Evolutionary conservation across 2,113 vertebrate genomes (phyloP).

Genomic region (Lipophrys pholis): DNA sequence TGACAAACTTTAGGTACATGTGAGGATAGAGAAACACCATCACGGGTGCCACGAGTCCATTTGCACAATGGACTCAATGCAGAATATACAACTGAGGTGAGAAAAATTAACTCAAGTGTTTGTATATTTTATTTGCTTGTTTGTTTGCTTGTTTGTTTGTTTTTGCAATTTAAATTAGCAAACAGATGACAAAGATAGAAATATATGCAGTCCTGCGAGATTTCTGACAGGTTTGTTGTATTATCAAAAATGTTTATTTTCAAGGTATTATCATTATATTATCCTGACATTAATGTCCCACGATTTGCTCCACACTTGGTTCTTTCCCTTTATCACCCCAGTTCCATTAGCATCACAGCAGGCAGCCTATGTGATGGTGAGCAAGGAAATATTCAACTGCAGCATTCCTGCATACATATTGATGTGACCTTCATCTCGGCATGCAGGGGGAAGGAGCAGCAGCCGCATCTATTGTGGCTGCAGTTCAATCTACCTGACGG

Average conservation of each 20-base stretch:
- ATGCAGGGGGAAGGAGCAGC: constrained; percentile 1
- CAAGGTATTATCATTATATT: not conserved
- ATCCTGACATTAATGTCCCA: not conserved
- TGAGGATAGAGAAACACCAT: no score
- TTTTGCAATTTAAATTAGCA: no score
- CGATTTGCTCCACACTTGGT: not conserved
- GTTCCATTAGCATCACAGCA: not conserved
- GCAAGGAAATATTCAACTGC: constrained; percentile 2
- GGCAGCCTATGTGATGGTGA: not conserved
- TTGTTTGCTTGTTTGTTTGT: no score
- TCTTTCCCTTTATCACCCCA: not conserved
- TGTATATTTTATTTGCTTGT: no score
- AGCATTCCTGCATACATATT: constrained; percentile 21
- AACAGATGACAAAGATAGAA: no score
- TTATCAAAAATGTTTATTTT: not conserved
- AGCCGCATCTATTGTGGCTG: constrained; percentile 10
- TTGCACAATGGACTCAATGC: no score
- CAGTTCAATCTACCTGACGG: constrained; percentile 25
- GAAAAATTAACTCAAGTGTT: no score
- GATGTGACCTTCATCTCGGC: constrained; percentile 33
- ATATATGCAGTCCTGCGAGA: not conserved
- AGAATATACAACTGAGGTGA: no score
- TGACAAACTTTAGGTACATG: no score
- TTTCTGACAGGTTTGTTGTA: not conserved
- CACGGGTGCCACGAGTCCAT: no score